Evolutionary conservation across 2,888 invertebrate species (phyloP).

Genomic region (Drosophila paucipuncta): DNA sequence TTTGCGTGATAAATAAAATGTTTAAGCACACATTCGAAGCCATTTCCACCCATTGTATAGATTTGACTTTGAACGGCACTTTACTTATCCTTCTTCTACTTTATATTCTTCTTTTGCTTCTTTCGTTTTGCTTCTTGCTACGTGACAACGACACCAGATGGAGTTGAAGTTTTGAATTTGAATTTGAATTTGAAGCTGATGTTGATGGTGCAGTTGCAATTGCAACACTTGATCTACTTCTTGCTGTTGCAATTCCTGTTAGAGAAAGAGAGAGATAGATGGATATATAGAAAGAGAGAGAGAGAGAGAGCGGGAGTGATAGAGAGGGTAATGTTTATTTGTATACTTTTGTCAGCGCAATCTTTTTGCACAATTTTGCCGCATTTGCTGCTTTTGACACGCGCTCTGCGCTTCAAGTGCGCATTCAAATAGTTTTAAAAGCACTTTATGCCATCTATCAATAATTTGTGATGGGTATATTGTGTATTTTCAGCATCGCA

Average conservation of each 20-base stretch:
- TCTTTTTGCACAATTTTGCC: slow-evolving; percentile 57
- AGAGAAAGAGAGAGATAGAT: not conserved
- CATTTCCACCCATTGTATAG: slow-evolving; percentile 66
- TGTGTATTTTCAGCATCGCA: not conserved
- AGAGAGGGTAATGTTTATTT: slow-evolving; percentile 16
- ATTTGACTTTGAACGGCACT: slow-evolving; percentile 73
- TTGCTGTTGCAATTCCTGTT: slow-evolving; percentile 29
- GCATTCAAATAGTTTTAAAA: slow-evolving; percentile 36
- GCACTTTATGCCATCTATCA: slow-evolving; percentile 27
- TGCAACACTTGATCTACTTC: slow-evolving; percentile 19
- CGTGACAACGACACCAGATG: slow-evolving; percentile 49
- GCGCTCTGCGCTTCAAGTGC: slow-evolving; percentile 38
- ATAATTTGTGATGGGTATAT: slow-evolving; percentile 21
- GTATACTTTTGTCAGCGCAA: slow-evolving; percentile 45
- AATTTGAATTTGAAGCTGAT: slow-evolving; percentile 30
- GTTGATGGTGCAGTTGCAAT: slow-evolving; percentile 30
- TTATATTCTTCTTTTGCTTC: slow-evolving; percentile 3
- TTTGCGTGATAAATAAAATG: slow-evolving; percentile 80
- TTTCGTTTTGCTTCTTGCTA: slow-evolving; percentile 26
- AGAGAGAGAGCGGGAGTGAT: not conserved
- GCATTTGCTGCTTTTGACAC: slow-evolving; percentile 74
- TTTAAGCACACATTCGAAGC: slow-evolving; percentile 78
- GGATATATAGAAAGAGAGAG: not conserved
- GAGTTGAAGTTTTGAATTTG: slow-evolving; percentile 20
- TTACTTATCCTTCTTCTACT: slow-evolving; percentile 11